These are phyloP conservation scores for Phragmatobia fuliginosa DNA, from an alignment of 2,888 invertebrate species.

Conservation along the genomic window DNA sequence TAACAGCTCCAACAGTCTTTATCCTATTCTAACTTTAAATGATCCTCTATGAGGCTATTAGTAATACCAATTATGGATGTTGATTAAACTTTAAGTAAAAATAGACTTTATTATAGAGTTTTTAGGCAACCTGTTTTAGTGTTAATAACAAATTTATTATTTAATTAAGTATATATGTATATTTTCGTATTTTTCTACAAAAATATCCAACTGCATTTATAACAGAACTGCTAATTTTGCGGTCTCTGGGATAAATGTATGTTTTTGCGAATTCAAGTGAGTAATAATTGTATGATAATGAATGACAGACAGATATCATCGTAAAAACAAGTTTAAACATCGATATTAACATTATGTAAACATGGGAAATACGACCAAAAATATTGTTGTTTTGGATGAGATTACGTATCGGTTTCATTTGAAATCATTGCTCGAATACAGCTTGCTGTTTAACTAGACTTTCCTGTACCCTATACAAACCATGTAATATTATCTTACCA, in stretches of 20 bases:
- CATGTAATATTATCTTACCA: background rate
- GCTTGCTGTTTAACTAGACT: background rate
- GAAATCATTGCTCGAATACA: background rate
- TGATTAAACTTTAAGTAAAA: background rate
- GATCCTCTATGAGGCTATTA: background rate
- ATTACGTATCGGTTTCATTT: background rate
- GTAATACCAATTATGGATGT: background rate
- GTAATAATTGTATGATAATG: background rate
- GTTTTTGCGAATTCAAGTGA: background rate
- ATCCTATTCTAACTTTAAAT: background rate
- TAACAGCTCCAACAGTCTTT: background rate
- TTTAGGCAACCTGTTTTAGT: background rate
- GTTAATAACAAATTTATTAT: background rate
- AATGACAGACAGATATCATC: background rate
- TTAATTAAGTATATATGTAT: background rate
- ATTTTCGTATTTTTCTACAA: background rate
- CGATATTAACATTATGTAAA: background rate
- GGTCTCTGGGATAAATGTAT: background rate
- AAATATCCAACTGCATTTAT: background rate
- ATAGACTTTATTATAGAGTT: background rate
- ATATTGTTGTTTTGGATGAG: background rate
- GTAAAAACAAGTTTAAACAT: background rate
- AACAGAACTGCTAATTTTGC: background rate
- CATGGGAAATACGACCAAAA: background rate
- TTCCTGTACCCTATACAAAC: background rate